Percentiles rank a stretch among this genome's conserved stretches.
Conservation (phyloP, 1,140 invertebrate species). For the Cotesia glomerata region DNA sequence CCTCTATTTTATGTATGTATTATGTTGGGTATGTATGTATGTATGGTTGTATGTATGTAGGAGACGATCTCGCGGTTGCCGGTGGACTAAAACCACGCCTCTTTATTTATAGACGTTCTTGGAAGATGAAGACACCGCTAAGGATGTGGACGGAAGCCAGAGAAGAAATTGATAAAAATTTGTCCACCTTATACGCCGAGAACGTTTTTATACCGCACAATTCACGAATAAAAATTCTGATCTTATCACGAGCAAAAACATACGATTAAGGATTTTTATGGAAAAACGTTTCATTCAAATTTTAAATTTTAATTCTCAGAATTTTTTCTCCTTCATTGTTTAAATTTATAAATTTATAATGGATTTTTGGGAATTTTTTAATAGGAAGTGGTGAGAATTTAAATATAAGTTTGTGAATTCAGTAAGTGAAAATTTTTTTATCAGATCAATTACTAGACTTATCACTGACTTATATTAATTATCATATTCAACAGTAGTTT, state of each 20-base stretch:
- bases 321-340: too few species aligned
- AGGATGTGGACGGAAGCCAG: conserved; percentile 26
- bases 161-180: conserved; percentile 12
- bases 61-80: not conserved
- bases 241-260: not conserved
- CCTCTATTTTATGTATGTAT: not conserved
- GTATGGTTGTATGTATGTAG: not conserved
- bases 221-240: not conserved
- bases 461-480: too few species aligned
- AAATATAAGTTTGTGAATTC: too few species aligned
- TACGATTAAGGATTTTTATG: too few species aligned
- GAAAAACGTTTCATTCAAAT: too few species aligned
- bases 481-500: too few species aligned
- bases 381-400: too few species aligned
- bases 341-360: too few species aligned
- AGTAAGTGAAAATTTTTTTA: too few species aligned
- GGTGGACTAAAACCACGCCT: conserved; percentile 15
- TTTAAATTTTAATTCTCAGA: too few species aligned
- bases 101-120: conserved; percentile 32
- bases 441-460: too few species aligned
- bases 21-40: not conserved
- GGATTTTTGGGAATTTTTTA: too few species aligned
- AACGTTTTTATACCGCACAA: not conserved
- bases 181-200: not conserved
- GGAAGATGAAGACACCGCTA: conserved; percentile 11